Evolutionary conservation across 2,797 vertebrate species (phyloP).

Genomic region (Todus mexicanus): DNA sequence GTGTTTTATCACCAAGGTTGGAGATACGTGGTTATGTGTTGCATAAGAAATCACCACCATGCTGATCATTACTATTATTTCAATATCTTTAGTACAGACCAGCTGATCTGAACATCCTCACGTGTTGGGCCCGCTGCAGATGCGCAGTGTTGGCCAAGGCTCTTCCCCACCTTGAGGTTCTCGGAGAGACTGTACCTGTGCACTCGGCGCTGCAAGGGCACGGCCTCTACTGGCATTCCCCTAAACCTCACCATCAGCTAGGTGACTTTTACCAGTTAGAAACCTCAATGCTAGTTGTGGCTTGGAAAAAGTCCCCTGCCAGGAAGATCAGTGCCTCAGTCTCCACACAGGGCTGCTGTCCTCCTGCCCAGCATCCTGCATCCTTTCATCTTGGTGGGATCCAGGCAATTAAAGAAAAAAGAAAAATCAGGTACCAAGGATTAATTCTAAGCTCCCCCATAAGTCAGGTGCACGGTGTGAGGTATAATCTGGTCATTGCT

Average conservation of each 20-base stretch:
- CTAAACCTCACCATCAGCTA: not conserved
- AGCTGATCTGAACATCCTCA: not conserved
- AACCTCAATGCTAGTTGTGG: not conserved
- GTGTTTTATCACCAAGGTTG: not conserved
- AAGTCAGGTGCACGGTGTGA: not conserved
- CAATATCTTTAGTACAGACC: not conserved
- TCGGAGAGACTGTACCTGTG: not conserved
- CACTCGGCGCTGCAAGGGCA: not conserved
- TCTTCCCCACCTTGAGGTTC: not conserved
- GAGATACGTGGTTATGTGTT: not conserved
- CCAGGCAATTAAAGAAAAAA: not conserved
- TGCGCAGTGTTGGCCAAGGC: not conserved
- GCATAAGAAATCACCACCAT: not conserved
- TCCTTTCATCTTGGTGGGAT: not conserved
- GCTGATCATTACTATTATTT: slow-evolving; percentile 18
- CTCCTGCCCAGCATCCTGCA: not conserved
- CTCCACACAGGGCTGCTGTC: not conserved
- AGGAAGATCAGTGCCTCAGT: not conserved
- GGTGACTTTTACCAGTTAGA: not conserved
- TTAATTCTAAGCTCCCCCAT: not conserved
- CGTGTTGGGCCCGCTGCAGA: not conserved
- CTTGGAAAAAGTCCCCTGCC: not conserved
- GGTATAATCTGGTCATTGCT: not conserved
- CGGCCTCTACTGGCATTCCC: not conserved
- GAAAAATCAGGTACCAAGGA: not conserved